phyloP scores from a whole-genome alignment of 2,113 vertebrate species.

The Gobius niger region DNA sequence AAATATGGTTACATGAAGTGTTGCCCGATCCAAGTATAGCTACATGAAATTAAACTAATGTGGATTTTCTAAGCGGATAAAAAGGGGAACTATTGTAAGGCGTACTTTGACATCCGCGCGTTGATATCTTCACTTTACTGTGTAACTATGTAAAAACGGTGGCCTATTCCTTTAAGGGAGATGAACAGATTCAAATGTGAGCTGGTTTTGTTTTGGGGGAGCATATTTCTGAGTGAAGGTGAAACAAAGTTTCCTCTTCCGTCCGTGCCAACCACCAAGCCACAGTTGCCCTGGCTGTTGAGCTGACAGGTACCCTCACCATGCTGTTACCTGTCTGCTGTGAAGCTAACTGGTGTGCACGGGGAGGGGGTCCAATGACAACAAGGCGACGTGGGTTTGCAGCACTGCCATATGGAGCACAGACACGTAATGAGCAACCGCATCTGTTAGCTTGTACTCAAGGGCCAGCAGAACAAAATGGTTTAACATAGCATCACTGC shows the following conservation, averaged over 20 bases:
- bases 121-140: no score
- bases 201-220: constrained; percentile 29
- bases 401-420: constrained; percentile 68
- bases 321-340: constrained; percentile 47
- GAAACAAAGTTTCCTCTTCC: constrained; percentile 50
- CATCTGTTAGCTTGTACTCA: constrained; percentile 67
- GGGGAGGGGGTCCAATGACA: constrained; percentile 21
- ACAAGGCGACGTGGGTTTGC: constrained; percentile 39
- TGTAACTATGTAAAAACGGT: no score
- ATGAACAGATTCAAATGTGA: constrained; percentile 23
- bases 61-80: no score
- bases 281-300: constrained; percentile 28
- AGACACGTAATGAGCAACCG: constrained; percentile 66
- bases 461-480: constrained; percentile 63
- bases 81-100: no score
- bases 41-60: no score
- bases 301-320: constrained; percentile 46
- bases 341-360: constrained; percentile 40
- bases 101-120: no score
- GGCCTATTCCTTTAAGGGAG: no score
- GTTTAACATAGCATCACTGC: constrained; percentile 64
- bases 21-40: no score
- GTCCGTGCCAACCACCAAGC: constrained; percentile 39
- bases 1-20: no score
- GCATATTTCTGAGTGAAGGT: constrained; percentile 32